Evolutionary conservation across 2,113 vertebrate genomes (phyloP).

Genomic region (Malurus cyaneus): DNA sequence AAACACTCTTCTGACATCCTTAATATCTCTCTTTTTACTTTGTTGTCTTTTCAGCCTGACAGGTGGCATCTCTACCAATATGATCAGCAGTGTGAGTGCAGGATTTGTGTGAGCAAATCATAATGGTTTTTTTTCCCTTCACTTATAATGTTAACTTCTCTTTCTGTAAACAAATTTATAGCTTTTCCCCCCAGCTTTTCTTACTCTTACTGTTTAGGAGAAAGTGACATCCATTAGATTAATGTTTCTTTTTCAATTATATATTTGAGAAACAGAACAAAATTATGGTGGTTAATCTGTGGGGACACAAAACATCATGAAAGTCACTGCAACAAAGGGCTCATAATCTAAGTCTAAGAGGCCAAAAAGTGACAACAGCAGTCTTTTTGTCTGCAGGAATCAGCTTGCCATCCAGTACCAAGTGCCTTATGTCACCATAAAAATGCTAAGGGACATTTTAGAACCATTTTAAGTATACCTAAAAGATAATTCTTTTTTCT

Average conservation of each 20-base stretch:
- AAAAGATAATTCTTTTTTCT: background rate
- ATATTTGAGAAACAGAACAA: background rate
- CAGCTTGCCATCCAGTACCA: background rate
- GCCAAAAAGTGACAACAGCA: background rate
- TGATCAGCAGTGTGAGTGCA: background rate
- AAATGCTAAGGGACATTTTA: background rate
- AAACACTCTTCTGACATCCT: conserved; percentile 10
- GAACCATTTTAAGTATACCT: background rate
- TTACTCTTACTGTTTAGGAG: background rate
- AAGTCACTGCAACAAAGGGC: background rate
- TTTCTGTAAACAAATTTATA: background rate
- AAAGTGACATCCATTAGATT: background rate
- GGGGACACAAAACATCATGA: background rate
- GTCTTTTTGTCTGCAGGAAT: background rate
- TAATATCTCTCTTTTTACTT: conserved; percentile 4
- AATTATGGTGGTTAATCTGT: background rate
- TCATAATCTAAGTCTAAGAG: background rate
- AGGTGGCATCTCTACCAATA: background rate
- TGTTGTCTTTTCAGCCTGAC: conserved; percentile 1
- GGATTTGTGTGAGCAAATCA: background rate
- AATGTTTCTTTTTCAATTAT: background rate
- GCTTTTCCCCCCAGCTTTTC: background rate
- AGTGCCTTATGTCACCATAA: background rate
- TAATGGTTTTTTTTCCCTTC: background rate
- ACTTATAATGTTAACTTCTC: background rate